Base-by-base conservation (phyloP, 2,797 vertebrate species). In the Muscicapa striata region DNA sequence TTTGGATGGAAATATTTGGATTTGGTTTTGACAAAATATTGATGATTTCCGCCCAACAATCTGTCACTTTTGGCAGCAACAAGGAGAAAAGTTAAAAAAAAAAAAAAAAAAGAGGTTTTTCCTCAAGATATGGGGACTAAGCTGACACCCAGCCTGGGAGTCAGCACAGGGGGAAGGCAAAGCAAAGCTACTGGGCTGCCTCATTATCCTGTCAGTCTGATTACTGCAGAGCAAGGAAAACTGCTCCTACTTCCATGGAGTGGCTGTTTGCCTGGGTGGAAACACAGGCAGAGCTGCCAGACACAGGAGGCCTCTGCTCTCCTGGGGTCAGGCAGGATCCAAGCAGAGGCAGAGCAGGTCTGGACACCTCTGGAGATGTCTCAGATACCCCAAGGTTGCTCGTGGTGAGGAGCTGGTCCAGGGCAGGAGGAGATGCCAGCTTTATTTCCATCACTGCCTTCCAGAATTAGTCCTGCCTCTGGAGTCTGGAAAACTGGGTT, bases 1-100 rank as follows among this genome's bases (percentile, higher is more conserved):
- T 96, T 93, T 87, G 84, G 73, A 76, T 87, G 89, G 55, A 87
- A 85, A 62, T 92, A 84, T 93, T 94, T 94, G 87, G 75, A 68
- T 91, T 93, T 83, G 27, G 1, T 87, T 92, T 91, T 69, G 51
- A 92, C 79, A 94, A 97, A 96, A 96, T 85, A 94, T 57, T 79
- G 92, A 93, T 76, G 73, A 57, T 76, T 92, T 84, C 89, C 13
- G 1, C 77, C 17, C 69, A 51, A 19, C 34, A 36, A 61, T 69
- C 89, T 34, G 70, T 89, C 76, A 22, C 62, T 84, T 91, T 54
- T 89, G 91, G 93, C 95, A 95, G 87, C 38, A 27, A 24, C 2
- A 2, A 34, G 34, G 46, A 75, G 62, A 59, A 74, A 94, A 92
- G 23, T 26, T 10, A 5, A 19, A 51, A 72, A 68, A 45, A 69